Evolutionary conservation across 2,888 invertebrate genomes (phyloP).

Genomic region (Cryptocephalus primarius): DNA sequence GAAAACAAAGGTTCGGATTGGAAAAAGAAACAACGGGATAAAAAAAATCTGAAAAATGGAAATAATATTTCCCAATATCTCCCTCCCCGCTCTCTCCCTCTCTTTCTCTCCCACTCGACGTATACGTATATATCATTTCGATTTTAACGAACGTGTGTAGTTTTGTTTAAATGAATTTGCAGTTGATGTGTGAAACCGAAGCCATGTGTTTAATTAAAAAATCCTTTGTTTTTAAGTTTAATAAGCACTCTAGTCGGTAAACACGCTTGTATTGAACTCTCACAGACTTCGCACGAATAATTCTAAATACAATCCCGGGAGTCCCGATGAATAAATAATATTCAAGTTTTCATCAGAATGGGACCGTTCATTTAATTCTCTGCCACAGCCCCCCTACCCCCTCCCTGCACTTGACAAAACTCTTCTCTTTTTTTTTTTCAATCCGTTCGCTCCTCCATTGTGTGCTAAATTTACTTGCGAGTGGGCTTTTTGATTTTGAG

Average conservation of each 20-base stretch:
- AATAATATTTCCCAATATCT: slow-evolving; percentile 27
- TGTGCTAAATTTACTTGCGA: slow-evolving; percentile 10
- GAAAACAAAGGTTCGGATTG: slow-evolving; percentile 21
- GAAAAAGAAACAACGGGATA: slow-evolving; percentile 14
- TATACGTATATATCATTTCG: slow-evolving; percentile 27
- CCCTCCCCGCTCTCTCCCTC: slow-evolving; percentile 3
- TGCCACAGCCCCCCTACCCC: slow-evolving; percentile 6
- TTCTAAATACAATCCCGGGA: slow-evolving; percentile 28
- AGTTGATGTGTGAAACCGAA: slow-evolving; percentile 38
- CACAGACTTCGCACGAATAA: slow-evolving; percentile 31
- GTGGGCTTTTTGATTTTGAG: slow-evolving; percentile 6
- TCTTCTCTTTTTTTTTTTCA: slow-evolving; percentile 14
- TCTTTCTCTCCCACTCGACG: too few relatives aligned
- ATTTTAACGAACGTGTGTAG: slow-evolving; percentile 33
- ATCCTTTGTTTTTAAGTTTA: slow-evolving; percentile 39
- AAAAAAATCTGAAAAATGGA: slow-evolving; percentile 18
- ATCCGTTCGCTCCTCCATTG: slow-evolving; percentile 7
- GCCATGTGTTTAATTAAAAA: slow-evolving; percentile 39
- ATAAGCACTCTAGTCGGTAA: slow-evolving; percentile 35
- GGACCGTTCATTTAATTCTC: slow-evolving; percentile 15
- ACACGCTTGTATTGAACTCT: slow-evolving; percentile 28
- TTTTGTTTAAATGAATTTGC: slow-evolving; percentile 35
- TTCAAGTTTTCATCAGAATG: slow-evolving; percentile 24
- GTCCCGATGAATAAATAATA: slow-evolving; percentile 24
- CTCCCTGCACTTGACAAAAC: slow-evolving; percentile 10